A percentile compares a stretch with the other conserved stretches of the same genome.
Conservation (phyloP, 2,113 vertebrate genomes). For the Petrocephalus microphthalmus region DNA sequence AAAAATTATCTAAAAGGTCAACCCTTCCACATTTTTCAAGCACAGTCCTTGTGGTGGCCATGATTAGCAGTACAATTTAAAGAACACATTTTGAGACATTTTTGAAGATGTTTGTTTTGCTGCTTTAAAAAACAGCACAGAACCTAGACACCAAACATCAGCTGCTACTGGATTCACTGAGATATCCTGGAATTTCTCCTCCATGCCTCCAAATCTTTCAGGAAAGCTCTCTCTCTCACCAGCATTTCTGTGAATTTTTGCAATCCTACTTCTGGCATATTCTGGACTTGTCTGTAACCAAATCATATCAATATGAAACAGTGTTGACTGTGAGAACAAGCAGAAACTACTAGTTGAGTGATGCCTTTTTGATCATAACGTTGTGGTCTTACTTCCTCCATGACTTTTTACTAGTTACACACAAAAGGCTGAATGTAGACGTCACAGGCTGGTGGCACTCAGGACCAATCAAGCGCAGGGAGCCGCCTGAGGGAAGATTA, state of each 20-base stretch:
- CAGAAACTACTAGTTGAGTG: background rate
- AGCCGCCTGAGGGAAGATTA: background rate
- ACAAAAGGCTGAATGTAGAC: background rate
- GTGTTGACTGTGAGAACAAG: background rate
- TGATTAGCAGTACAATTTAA: background rate
- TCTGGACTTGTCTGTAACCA: background rate
- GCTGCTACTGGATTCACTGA: background rate
- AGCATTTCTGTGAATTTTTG: background rate
- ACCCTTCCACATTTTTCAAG: background rate
- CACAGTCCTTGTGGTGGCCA: background rate
- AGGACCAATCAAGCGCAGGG: background rate
- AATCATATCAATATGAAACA: background rate
- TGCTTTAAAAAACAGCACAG: background rate
- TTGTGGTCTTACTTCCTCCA: background rate
- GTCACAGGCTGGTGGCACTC: background rate
- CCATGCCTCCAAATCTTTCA: background rate
- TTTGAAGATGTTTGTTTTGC: background rate
- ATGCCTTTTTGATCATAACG: background rate
- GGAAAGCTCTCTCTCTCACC: background rate
- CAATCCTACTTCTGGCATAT: background rate
- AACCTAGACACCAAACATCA: background rate
- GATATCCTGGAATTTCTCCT: background rate
- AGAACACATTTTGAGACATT: background rate
- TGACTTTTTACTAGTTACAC: background rate
- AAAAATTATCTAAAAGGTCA: background rate